Conservation (phyloP, 2,888 invertebrate genomes). For the Apamea anceps region DNA sequence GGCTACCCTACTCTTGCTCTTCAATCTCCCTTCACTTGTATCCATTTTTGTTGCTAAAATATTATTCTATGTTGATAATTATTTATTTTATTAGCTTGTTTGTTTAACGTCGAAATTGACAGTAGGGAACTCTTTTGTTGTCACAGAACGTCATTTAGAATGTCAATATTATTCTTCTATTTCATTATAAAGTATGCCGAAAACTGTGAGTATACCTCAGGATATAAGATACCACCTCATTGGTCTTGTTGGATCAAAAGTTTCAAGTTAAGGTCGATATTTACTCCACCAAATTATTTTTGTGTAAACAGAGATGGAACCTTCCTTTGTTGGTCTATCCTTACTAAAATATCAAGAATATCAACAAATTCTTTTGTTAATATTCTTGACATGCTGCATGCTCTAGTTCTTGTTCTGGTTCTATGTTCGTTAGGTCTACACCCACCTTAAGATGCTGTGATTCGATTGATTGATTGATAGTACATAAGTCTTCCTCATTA, state of each 20-base stretch:
- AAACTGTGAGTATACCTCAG: neutral
- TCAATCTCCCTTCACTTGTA: rapidly evolving
- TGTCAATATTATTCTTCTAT: neutral
- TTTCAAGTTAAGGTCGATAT: neutral
- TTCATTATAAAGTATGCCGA: neutral
- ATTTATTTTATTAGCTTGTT: neutral
- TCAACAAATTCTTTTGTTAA: neutral
- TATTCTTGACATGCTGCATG: neutral
- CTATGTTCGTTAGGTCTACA: neutral
- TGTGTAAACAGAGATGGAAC: neutral
- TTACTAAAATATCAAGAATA: neutral
- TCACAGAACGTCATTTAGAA: conserved; percentile 1
- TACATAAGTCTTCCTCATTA: neutral
- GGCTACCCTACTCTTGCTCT: conserved; percentile 18
- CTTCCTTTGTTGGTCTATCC: neutral
- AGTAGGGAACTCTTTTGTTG: neutral
- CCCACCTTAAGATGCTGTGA: no score
- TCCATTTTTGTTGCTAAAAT: conserved; percentile 16
- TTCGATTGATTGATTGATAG: neutral
- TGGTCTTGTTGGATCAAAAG: neutral
- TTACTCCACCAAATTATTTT: neutral
- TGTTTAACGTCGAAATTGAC: neutral
- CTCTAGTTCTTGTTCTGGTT: neutral
- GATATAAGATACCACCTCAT: neutral
- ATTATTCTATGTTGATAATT: neutral